These are phyloP conservation scores for Aethes cnicana DNA, from an alignment of 2,888 invertebrate genomes.

Conservation along the genomic window DNA sequence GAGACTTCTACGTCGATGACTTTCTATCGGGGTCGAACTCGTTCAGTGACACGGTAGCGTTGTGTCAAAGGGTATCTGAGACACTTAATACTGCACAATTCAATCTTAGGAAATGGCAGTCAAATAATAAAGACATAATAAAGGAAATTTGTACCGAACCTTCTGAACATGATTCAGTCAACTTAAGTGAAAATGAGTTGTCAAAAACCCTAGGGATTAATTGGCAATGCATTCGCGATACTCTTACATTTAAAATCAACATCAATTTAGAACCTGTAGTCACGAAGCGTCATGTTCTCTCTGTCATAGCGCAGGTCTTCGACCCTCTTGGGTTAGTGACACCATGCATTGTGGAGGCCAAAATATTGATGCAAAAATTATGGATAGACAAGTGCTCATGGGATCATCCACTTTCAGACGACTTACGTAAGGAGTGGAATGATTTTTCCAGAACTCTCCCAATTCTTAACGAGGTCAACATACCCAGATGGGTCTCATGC, in stretches of 20 bases:
- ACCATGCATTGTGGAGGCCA: no score
- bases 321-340: no score
- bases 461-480: no score
- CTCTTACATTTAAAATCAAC: constrained; percentile 8
- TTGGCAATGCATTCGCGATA: neutral
- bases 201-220: neutral
- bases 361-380: no score
- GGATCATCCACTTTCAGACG: no score
- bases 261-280: no score
- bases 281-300: no score
- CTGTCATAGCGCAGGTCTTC: no score
- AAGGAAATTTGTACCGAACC: neutral
- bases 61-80: neutral
- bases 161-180: neutral
- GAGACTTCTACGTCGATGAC: neutral
- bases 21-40: neutral
- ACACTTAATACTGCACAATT: neutral
- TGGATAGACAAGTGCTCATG: no score
- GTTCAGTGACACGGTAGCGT: neutral
- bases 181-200: neutral
- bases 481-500: no score
- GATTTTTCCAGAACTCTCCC: no score
- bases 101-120: neutral
- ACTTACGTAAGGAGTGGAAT: no score
- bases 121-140: neutral